phyloP scores from a whole-genome alignment of 1,140 invertebrate genomes.

The Pristionchus pacificus region DNA sequence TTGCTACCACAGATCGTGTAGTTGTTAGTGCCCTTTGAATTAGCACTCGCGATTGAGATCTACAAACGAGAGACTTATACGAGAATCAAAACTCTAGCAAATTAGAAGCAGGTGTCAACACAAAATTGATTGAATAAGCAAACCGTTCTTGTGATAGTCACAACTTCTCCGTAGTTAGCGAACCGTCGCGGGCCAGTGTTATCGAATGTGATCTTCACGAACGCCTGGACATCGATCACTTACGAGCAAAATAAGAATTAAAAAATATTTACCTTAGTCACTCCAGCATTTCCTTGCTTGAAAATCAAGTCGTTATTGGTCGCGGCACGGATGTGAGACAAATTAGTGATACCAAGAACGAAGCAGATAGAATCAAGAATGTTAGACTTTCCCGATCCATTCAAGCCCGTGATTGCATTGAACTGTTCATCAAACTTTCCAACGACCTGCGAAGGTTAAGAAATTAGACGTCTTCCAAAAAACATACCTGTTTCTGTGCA shows the following conservation, averaged over 20 bases:
- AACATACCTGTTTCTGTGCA: conserved; percentile 83
- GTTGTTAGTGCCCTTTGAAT: conserved; percentile 72
- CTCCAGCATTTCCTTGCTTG: conserved; percentile 91
- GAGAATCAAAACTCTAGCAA: no score
- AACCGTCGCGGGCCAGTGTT: conserved; percentile 75
- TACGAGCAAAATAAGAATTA: background rate
- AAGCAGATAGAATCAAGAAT: conserved; percentile 98
- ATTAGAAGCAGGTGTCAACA: no score
- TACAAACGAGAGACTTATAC: no score
- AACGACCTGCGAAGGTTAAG: conserved; percentile 71
- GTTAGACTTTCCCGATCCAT: conserved; percentile 97
- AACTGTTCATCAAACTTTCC: conserved; percentile 88
- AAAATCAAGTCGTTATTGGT: conserved; percentile 91
- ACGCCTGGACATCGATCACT: conserved; percentile 64
- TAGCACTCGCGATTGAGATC: no score
- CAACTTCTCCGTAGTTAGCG: conserved; percentile 85
- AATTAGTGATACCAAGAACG: conserved; percentile 88
- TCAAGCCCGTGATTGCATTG: conserved; percentile 96
- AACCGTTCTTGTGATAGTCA: conserved; percentile 84
- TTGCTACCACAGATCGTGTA: conserved; percentile 90
- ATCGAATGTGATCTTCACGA: conserved; percentile 91
- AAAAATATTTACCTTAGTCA: conserved; percentile 68
- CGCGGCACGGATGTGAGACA: conserved; percentile 58
- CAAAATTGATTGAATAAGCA: no score
- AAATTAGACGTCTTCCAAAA: no score